Percentiles rank a stretch among this genome's conserved stretches.
Evolutionary conservation across 2,113 vertebrate genomes (phyloP).

Genomic region (Psophia crepitans): DNA sequence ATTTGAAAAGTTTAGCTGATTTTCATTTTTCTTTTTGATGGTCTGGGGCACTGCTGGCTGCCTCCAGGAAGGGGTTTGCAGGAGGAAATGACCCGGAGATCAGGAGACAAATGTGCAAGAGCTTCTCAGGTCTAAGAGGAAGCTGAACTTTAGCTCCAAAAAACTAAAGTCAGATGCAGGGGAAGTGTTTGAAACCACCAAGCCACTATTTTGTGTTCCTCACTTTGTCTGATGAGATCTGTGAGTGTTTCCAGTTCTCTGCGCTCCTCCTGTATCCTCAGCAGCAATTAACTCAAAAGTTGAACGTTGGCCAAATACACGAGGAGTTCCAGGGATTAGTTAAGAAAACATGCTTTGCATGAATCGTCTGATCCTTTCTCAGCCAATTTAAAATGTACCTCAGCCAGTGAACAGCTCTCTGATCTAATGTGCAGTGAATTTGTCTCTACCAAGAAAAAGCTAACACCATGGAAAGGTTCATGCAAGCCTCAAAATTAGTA

Average conservation of each 20-base stretch:
- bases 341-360: conserved; percentile 3
- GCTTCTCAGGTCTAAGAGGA: not conserved
- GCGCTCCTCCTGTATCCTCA: not conserved
- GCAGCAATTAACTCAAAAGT: not conserved
- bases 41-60: not conserved
- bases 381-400: not conserved
- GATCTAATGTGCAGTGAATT: not conserved
- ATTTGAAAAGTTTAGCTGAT: not conserved
- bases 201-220: not conserved
- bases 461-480: not conserved
- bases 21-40: not conserved
- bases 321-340: not conserved
- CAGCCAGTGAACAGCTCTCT: not conserved
- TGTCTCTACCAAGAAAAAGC: not conserved
- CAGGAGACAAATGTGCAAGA: not conserved
- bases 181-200: not conserved
- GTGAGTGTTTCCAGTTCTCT: not conserved
- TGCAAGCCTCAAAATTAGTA: not conserved
- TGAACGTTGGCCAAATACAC: not conserved
- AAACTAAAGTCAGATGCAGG: not conserved
- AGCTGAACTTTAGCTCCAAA: not conserved
- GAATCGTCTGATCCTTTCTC: not conserved
- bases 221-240: not conserved
- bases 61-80: not conserved
- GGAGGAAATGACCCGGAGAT: not conserved